Evolutionary conservation across 2,113 vertebrate species (phyloP), one percentile per base, ranked within the genome.

Genomic region (Cromileptes altivelis): DNA sequence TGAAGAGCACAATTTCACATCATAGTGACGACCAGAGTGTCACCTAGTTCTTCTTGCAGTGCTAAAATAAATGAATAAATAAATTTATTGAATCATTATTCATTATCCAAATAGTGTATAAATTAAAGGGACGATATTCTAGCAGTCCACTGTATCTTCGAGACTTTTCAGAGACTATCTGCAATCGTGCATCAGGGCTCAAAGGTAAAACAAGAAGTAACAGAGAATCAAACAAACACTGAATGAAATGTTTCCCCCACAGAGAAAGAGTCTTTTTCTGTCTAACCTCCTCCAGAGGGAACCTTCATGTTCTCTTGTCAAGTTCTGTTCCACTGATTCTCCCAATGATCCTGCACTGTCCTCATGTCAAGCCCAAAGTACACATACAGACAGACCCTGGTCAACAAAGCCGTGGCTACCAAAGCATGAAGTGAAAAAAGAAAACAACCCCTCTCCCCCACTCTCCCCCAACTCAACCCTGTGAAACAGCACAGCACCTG

Each of bases 361-460:
- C 84, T 90, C 69, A n/a, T 90, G 90, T 90, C 90, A 84, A 75
- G 81, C 67, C 84, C 82, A 91, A 77, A 93, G 78, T 78, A 92
- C 87, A 93, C 88, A 93, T 61, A 62, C 86, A 90, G 80, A 77
- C 82, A 86, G 65, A 84, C 81, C 72, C 88, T 52, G 82, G 89
- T 91, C 88, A 90, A 91, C 90, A 92, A 81, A 94, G 75, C 84
- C 70, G 64, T 89, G 86, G 73, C 85, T 68, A 93, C 53, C 86
- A 93, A 91, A 93, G 91, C 93, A 91, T 92, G 91, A 93, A 92
- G 85, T 89, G 88, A 89, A 86, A 85, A 92, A 86, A 85, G 60
- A 90, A 86, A 88, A 78, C 79, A 89, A 67, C 56, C 62, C 45
- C 21, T 61, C 52, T 10, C 33, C 13, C 42, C 15, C 18, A 2